phyloP scores from a whole-genome alignment of 2,888 invertebrate species.

The Muscina levida region DNA sequence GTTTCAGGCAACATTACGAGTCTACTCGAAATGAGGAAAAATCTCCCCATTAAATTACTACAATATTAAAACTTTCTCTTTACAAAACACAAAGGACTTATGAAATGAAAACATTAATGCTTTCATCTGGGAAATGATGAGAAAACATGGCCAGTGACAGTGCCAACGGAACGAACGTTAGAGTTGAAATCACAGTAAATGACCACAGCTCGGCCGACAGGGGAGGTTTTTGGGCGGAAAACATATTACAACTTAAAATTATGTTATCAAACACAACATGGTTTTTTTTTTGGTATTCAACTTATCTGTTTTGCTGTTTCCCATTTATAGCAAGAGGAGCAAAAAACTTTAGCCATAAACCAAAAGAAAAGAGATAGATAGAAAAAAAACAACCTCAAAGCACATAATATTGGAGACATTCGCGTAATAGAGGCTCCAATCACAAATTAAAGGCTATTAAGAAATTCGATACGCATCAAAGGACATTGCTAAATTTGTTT shows the following conservation, averaged over 20 bases:
- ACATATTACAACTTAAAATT: conserved; percentile 34
- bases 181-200: conserved; percentile 55
- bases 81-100: conserved; percentile 1
- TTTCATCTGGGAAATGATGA: conserved; percentile 50
- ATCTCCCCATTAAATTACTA: background rate
- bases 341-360: conserved; percentile 60
- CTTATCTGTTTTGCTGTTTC: conserved; percentile 14
- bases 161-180: conserved; percentile 35
- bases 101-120: conserved; percentile 55
- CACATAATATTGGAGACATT: conserved; percentile 54
- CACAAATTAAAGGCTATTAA: conserved; percentile 74
- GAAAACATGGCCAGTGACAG: background rate
- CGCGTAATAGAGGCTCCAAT: conserved; percentile 60
- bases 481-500: conserved; percentile 73
- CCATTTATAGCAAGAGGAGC: background rate
- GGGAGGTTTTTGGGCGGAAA: background rate
- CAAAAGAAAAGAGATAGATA: no score
- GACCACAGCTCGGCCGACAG: conserved; percentile 7
- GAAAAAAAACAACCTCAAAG: no score
- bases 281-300: no score
- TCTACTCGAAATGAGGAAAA: background rate
- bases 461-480: conserved; percentile 79
- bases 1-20: no score
- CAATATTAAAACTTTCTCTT: conserved; percentile 42
- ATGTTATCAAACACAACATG: conserved; percentile 39